Conservation (phyloP, 2,888 invertebrate genomes). For the Metacarcinus magister region DNA sequence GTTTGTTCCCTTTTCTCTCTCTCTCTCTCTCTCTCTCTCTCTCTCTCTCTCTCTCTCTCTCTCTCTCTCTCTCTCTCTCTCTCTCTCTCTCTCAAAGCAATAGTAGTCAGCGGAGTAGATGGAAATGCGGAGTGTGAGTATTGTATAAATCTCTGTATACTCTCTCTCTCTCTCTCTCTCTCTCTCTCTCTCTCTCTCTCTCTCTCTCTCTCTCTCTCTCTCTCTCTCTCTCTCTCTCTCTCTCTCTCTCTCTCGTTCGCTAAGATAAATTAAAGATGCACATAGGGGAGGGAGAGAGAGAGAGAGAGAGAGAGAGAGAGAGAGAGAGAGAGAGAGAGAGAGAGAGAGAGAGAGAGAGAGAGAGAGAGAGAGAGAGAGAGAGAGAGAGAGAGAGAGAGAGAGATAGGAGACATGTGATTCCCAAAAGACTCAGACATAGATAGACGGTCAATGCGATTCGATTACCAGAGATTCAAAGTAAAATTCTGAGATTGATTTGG, state of each 20-base stretch:
- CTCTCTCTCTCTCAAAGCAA: constrained; percentile 26
- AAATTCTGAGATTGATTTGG: no score
- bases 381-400: no score
- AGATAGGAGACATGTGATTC: no score
- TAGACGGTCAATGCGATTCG: no score
- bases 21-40: neutral
- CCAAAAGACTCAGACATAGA: no score
- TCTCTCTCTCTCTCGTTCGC: neutral
- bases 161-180: constrained; percentile 45
- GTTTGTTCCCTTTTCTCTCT: neutral
- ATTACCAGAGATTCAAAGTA: no score
- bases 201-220: constrained; percentile 19
- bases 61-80: constrained; percentile 3
- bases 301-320: neutral
- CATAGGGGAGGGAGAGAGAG: neutral
- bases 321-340: neutral
- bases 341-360: no score
- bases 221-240: constrained; percentile 14
- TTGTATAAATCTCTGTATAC: neutral
- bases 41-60: neutral
- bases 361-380: no score
- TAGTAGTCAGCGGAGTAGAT: no score
- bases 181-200: constrained; percentile 42
- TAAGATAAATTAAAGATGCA: no score
- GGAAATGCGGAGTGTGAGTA: no score